These are phyloP conservation scores for Antedon mediterranea DNA, from an alignment of 53 echinoderm and acorn worm species.

Conservation along the genomic window DNA sequence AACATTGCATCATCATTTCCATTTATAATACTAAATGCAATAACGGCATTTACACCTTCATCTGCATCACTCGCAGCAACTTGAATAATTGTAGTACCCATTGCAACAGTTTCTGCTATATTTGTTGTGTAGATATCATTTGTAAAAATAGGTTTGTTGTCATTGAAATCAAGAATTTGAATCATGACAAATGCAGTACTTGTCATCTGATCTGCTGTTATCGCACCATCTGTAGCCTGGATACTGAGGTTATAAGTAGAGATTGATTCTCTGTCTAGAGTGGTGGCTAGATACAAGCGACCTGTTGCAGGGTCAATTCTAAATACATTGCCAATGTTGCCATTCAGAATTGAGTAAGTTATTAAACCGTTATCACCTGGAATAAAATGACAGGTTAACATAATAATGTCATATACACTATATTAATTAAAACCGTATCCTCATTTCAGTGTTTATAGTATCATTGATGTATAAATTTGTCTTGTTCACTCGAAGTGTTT, in stretches of 20 bases:
- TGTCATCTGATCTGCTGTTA: slow-evolving; percentile 17
- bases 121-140: slow-evolving; percentile 34
- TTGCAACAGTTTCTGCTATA: slow-evolving; percentile 28
- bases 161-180: slow-evolving; percentile 68
- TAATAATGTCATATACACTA: no score
- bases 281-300: slow-evolving; percentile 33
- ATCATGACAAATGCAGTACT: slow-evolving; percentile 41
- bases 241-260: slow-evolving; percentile 38
- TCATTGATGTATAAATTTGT: no score
- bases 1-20: slow-evolving; percentile 60
- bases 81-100: slow-evolving; percentile 26
- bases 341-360: slow-evolving; percentile 50
- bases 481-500: no score
- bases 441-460: no score
- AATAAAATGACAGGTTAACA: not conserved
- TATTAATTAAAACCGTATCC: no score
- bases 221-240: slow-evolving; percentile 33
- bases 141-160: slow-evolving; percentile 59
- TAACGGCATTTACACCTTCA: slow-evolving; percentile 34
- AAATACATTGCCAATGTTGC: slow-evolving; percentile 52
- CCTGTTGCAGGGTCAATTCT: slow-evolving; percentile 46
- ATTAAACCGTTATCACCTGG: not conserved
- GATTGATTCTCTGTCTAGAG: slow-evolving; percentile 49
- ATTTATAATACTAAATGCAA: slow-evolving; percentile 48
- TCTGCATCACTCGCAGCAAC: slow-evolving; percentile 57